Percentiles rank a stretch among this genome's conserved stretches.
phyloP scores from a whole-genome alignment of 2,888 invertebrate species.

The Incurvaria masculella region DNA sequence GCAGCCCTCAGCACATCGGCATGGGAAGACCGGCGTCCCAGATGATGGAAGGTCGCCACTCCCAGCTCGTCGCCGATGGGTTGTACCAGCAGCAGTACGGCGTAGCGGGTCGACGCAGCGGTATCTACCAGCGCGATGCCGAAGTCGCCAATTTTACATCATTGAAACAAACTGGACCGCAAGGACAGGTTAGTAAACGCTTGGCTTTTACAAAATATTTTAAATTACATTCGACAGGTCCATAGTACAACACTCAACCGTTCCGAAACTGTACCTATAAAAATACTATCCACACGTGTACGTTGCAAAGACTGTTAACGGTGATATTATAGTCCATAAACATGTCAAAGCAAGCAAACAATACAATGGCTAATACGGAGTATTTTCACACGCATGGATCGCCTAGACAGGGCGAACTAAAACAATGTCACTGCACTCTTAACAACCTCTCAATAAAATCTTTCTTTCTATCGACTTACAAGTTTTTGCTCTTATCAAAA shows the following conservation, averaged over 20 bases:
- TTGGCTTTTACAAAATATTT: not conserved
- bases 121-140: conserved; percentile 45
- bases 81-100: conserved; percentile 48
- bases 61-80: conserved; percentile 39
- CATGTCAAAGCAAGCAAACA: not conserved
- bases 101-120: conserved; percentile 40
- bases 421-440: not conserved
- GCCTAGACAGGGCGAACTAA: not conserved
- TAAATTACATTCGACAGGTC: no score
- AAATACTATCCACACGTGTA: no score
- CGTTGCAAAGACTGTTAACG: not conserved
- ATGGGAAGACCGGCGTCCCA: conserved; percentile 28
- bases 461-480: conserved; percentile 8
- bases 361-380: not conserved
- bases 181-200: conserved; percentile 30
- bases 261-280: no score
- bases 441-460: conserved; percentile 3
- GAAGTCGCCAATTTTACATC: conserved; percentile 46
- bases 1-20: conserved; percentile 28
- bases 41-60: conserved; percentile 6
- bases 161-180: conserved; percentile 33
- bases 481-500: conserved; percentile 12
- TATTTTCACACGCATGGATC: not conserved
- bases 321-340: not conserved
- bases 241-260: no score